Evolutionary conservation across 2,797 vertebrate genomes (phyloP).

Genomic region (Halcyon chelicuti): DNA sequence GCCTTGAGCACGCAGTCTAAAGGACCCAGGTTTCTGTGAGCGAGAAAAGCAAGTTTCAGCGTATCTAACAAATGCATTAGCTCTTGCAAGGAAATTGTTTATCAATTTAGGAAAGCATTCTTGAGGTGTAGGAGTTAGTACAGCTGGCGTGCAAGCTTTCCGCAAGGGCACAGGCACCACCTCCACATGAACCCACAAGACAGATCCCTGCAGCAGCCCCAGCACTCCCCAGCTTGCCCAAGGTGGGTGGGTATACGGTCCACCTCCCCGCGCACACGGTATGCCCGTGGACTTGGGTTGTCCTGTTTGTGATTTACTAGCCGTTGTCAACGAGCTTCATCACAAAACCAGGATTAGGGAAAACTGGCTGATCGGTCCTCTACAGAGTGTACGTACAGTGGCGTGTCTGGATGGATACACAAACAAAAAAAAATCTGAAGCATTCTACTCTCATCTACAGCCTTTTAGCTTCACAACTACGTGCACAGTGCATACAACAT

Average conservation of each 20-base stretch:
- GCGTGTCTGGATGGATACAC: fast-evolving
- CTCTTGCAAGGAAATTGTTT: not conserved
- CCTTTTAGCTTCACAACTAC: not conserved
- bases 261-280: fast-evolving
- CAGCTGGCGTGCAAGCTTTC: not conserved
- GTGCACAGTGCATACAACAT: not conserved
- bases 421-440: not conserved
- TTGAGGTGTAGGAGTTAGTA: not conserved
- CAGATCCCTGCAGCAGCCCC: not conserved
- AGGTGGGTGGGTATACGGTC: fast-evolving
- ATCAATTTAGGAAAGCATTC: not conserved
- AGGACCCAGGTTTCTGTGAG: not conserved
- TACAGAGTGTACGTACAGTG: fast-evolving
- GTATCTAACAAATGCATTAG: not conserved
- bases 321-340: not conserved
- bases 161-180: not conserved
- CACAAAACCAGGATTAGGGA: not conserved
- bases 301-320: not conserved
- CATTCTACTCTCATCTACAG: not conserved
- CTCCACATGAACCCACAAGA: not conserved
- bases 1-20: fast-evolving
- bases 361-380: not conserved
- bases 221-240: fast-evolving
- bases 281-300: no score
- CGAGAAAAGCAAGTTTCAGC: not conserved